phyloP scores from a whole-genome alignment of 64 coral and sea anemone genomes.

The Porites australiensis region DNA sequence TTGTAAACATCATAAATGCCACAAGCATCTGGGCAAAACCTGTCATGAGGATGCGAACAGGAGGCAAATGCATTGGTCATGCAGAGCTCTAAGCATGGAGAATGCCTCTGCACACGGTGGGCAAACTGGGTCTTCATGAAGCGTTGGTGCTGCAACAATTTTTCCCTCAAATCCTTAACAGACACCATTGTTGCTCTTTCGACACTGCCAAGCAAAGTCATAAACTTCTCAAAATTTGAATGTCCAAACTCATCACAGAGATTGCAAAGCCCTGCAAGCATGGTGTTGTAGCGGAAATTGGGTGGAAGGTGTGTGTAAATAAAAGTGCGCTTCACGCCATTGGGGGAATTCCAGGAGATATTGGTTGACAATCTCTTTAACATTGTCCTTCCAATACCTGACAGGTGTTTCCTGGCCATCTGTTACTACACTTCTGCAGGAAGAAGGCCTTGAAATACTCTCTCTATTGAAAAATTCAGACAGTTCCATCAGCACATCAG shows the following conservation, averaged over 20 bases:
- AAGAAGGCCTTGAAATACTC: conserved; percentile 24
- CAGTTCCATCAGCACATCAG: conserved; percentile 12
- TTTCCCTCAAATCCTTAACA: not conserved
- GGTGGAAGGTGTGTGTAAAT: not conserved
- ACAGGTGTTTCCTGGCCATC: conserved; percentile 48
- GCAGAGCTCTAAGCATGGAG: not conserved
- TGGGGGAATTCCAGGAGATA: conserved; percentile 32
- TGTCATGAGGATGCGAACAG: not conserved
- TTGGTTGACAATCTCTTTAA: conserved; percentile 16
- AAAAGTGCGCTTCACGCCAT: conserved; percentile 11
- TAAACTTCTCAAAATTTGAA: conserved; percentile 5
- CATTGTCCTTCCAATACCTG: conserved; percentile 12
- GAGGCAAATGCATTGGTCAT: conserved; percentile 14
- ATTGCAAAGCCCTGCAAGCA: conserved; percentile 10
- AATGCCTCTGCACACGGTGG: not conserved
- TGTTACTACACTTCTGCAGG: conserved; percentile 36
- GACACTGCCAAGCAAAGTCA: not conserved
- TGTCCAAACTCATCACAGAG: conserved; percentile 15
- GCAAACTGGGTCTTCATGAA: conserved; percentile 10
- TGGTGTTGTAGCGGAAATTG: conserved; percentile 13
- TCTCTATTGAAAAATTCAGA: conserved; percentile 32
- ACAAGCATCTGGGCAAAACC: not conserved
- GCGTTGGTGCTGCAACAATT: not conserved
- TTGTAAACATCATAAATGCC: not conserved
- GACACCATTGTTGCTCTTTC: not conserved